Base-by-base conservation (phyloP, 92 coral and sea anemone species). In the Paramuricea clavata region DNA sequence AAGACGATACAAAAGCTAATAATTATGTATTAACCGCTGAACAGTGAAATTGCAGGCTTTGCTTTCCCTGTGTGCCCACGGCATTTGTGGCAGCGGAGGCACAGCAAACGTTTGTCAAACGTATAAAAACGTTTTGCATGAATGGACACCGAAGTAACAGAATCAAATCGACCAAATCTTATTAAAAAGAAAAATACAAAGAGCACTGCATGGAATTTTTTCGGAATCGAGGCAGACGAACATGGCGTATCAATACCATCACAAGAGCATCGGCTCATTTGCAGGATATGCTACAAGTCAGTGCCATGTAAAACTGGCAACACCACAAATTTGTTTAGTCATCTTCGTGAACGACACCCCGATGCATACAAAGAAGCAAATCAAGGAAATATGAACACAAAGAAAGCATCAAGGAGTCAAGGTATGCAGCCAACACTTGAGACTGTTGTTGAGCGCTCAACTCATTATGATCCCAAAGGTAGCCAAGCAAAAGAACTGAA, bases 201-300 rank as follows among this genome's bases (percentile, higher is more conserved):
- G 76, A 69, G 76, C 76, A 43, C 76, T 69, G 76, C 76, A 34
- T 69, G 76, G 76, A 69, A 69, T 43, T 69, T 69, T 69, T 69
- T 69, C 76, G 47, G 76, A 69, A 12, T 64, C 4, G 16, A 64
- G 72, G 72, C 72, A 64, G 76, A 69, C 76, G 76, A 69, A 69
- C 76, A 73, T 42, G 57, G 79, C 49, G 79, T 73, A 73, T 73
- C 56, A 43, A 73, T 73, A 73, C 79, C 79, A 73, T 73, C 56
- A 39, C 57, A 73, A 42, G 56, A 73, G 76, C 76, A 64, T 64
- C 71, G 71, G 34, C 65, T 13, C n/a, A 65, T 65, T 65, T 27
- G 72, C 72, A 65, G 34, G 72, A 65, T 65, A 65, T 65, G 72
- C 72, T 27, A 32, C 72, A 65, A 65, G 72, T 65, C 72, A 65